Base-by-base conservation (phyloP, 2,113 vertebrate species). In the Varanus komodoensis region DNA sequence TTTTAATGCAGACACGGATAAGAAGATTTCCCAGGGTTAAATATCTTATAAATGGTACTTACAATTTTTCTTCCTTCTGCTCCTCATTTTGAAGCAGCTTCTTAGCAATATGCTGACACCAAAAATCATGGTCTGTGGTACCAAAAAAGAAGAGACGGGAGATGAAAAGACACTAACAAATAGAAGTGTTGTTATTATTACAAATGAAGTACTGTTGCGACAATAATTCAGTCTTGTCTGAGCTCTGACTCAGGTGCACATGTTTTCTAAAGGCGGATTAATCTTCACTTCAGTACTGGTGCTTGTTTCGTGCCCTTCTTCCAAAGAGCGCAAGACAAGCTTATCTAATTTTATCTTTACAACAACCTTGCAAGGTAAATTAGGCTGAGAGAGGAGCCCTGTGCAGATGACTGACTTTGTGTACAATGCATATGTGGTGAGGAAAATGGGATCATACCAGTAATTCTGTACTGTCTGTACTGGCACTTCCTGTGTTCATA, bases 1-100 rank as follows among this genome's bases (percentile, higher is more conserved):
- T 92, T 89, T 90, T 81, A 90, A 92, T 81, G 80, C 89, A 92
- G 83, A 64, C 64, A 2, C 89, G 69, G 84, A 90, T 84, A 92
- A 94, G 75, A 73, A 92, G 38, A 81, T 77, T 11, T 88, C 90
- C 82, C 67, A 44, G 54, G 87, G n/a, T 90, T 38, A 61, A 89
- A 74, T 89, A 86, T 34, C 38, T 91, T 78, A 80, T 48, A 17
- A 86, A 12, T 74, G 69, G 68, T 87, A 82, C 79, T 82, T 82
- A 77, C 6, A 64, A 87, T 84, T 73, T 17, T 0, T 0, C 27
- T 86, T 15, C 1, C 75, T 87, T 57, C 86, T 87, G 15, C n/a
- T 74, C 38, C 80, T 69, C 82, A 48, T 91, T 94, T 93, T 91
- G 87, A 82, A 90, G 84, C 34, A 12, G 0, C 67, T 87, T 90